Conservation (phyloP, 2,888 invertebrate genomes). For the Tenodera sinensis region DNA sequence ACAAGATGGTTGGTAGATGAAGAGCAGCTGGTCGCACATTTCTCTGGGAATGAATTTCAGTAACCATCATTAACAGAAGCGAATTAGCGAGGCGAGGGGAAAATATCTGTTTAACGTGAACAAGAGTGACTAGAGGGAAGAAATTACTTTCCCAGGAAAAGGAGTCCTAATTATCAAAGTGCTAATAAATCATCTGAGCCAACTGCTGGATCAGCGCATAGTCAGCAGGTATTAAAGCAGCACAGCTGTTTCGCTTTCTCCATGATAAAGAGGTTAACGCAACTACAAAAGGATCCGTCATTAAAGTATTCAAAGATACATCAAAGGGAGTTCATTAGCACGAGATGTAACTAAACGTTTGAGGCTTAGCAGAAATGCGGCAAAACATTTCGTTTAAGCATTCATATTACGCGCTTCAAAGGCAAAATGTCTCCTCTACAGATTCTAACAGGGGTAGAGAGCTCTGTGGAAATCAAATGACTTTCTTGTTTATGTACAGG, state of each 20-base stretch:
- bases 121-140: not conserved
- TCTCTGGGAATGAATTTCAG: not conserved
- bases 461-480: too few relatives aligned
- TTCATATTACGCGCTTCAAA: not conserved
- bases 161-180: not conserved
- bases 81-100: not conserved
- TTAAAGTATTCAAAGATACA: not conserved
- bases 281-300: too few relatives aligned
- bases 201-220: not conserved
- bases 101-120: not conserved
- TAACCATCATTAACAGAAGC: not conserved
- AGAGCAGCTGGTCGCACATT: not conserved
- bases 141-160: not conserved
- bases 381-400: not conserved
- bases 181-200: not conserved
- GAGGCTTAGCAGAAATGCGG: not conserved
- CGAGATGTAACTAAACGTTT: not conserved
- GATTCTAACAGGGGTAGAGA: too few relatives aligned
- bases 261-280: too few relatives aligned
- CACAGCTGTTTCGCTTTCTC: not conserved
- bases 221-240: not conserved
- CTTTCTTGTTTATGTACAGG: too few relatives aligned
- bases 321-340: not conserved
- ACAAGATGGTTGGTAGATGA: not conserved
- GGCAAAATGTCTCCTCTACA: not conserved